These are phyloP conservation scores for Nothocercus julius DNA, from an alignment of 2,113 vertebrate species.

Conservation along the genomic window DNA sequence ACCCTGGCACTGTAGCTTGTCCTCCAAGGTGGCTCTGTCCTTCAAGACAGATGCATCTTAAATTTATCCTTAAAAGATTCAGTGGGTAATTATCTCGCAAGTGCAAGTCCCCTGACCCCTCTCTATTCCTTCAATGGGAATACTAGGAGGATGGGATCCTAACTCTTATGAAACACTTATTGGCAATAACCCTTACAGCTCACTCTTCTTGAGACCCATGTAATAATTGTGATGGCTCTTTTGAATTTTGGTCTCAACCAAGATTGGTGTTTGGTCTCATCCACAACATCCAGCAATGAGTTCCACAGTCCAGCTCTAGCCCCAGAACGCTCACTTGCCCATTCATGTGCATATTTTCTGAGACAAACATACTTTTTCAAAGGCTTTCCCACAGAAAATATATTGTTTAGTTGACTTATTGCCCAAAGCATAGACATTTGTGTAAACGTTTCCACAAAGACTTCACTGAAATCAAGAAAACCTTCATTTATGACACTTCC, in stretches of 20 bases:
- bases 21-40: neutral
- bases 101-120: too few species aligned
- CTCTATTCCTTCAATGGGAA: too few species aligned
- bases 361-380: neutral
- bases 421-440: neutral
- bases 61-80: too few species aligned
- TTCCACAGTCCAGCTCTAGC: neutral
- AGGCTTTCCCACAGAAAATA: neutral
- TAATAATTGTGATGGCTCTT: neutral
- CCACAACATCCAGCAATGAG: neutral
- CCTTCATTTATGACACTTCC: neutral
- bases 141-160: too few species aligned
- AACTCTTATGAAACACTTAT: too few species aligned
- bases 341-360: neutral
- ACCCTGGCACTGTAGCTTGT: neutral
- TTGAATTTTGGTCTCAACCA: neutral
- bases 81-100: too few species aligned
- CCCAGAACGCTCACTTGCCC: fast-evolving
- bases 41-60: too few species aligned
- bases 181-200: too few species aligned
- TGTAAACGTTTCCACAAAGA: neutral
- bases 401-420: neutral
- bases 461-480: neutral
- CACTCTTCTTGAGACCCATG: too few species aligned
- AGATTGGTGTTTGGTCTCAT: neutral